phyloP scores from a whole-genome alignment of 2,797 vertebrate species.

The Chiroxiphia lanceolata region DNA sequence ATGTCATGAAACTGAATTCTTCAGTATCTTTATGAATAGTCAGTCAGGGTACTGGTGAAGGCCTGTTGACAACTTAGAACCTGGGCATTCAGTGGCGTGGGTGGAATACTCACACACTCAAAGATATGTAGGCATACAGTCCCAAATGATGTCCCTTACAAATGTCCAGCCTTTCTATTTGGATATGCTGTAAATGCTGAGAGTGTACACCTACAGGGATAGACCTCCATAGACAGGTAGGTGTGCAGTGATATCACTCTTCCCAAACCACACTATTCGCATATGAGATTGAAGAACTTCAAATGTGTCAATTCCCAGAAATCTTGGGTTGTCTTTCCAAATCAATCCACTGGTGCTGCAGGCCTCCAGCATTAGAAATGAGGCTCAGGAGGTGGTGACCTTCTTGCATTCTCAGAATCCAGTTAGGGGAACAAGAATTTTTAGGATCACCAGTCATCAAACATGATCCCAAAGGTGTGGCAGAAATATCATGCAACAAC shows the following conservation, averaged over 20 bases:
- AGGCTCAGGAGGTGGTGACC: background rate
- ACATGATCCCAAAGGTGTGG: background rate
- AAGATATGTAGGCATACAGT: background rate
- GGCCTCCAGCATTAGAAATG: background rate
- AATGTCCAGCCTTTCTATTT: background rate
- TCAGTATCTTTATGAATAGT: background rate
- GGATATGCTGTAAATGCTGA: background rate
- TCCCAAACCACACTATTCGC: background rate
- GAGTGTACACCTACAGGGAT: background rate
- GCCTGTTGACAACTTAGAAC: background rate
- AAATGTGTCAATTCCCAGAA: background rate
- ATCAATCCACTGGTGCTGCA: background rate
- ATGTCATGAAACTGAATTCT: slow-evolving; percentile 3
- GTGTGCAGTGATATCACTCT: background rate
- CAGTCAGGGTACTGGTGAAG: background rate
- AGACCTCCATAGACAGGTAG: background rate
- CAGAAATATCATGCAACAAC: background rate
- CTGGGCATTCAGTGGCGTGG: background rate
- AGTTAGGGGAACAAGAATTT: background rate
- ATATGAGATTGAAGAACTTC: background rate
- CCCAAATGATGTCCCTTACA: background rate
- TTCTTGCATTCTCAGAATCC: background rate
- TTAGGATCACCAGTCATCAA: background rate
- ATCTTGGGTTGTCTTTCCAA: background rate
- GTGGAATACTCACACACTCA: background rate